A percentile compares a stretch with the other conserved stretches of the same genome.
These are phyloP conservation scores for Sebastes nivosus DNA, from an alignment of 2,797 vertebrate genomes.

Conservation along the genomic window DNA sequence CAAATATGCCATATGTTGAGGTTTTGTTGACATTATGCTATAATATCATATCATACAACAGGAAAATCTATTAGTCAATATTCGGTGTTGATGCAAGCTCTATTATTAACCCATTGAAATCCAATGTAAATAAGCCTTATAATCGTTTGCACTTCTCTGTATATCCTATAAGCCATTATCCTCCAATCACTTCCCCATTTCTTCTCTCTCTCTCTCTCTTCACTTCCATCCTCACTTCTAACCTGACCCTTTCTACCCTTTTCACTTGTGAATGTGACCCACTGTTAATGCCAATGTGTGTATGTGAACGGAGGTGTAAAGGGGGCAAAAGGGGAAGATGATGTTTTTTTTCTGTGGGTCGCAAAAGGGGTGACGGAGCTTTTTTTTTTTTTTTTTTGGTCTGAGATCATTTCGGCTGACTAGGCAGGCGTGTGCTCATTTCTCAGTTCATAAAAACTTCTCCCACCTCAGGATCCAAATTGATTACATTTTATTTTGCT, in stretches of 20 bases:
- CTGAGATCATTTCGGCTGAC: conserved; percentile 1
- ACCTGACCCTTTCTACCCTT: background rate
- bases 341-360: background rate
- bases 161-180: background rate
- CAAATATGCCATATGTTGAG: background rate
- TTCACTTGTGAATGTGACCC: background rate
- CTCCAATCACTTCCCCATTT: background rate
- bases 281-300: background rate
- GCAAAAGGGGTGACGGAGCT: background rate
- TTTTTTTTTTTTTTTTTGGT: background rate
- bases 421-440: background rate
- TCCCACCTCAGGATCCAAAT: conserved; percentile 2
- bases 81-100: background rate
- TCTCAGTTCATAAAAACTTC: conserved; percentile 25
- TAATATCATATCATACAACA: background rate
- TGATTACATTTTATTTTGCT: conserved; percentile 41
- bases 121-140: background rate
- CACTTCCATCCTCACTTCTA: background rate
- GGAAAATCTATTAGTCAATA: background rate
- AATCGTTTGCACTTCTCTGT: background rate
- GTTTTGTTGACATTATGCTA: background rate
- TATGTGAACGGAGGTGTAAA: background rate
- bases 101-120: background rate
- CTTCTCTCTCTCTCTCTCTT: background rate
- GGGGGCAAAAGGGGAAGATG: background rate